Percentiles rank a stretch among this genome's conserved stretches.
Evolutionary conservation across 2,797 vertebrate genomes (phyloP).

Genomic region (Gymnopithys bicolor): DNA sequence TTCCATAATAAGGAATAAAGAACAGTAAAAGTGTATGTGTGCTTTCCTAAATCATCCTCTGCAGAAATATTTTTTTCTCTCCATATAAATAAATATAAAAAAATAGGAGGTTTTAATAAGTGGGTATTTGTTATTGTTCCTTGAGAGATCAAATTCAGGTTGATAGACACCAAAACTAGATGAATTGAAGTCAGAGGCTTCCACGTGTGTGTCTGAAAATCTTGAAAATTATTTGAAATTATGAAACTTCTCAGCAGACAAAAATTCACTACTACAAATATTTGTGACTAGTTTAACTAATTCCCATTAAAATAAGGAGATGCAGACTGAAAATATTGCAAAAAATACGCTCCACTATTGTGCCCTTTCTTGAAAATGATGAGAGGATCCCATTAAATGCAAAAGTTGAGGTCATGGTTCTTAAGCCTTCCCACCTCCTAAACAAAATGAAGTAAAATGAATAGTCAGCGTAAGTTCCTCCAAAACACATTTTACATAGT

Average conservation of each 20-base stretch:
- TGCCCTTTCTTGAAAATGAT: not conserved
- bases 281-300: not conserved
- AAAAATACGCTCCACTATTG: not conserved
- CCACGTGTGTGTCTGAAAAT: not conserved
- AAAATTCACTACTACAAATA: not conserved
- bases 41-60: not conserved
- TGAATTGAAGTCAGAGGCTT: not conserved
- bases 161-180: not conserved
- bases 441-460: not conserved
- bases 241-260: not conserved
- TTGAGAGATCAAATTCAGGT: not conserved
- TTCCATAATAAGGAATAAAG: not conserved
- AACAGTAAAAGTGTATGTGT: not conserved
- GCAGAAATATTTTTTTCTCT: not conserved
- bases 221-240: not conserved
- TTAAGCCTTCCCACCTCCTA: not conserved
- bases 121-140: not conserved
- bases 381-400: not conserved
- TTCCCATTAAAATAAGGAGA: not conserved
- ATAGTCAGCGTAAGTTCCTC: not conserved
- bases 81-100: not conserved
- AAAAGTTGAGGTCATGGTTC: not conserved
- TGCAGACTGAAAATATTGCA: not conserved
- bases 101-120: accelerated
- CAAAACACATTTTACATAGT: not conserved